These are phyloP conservation scores for Agapornis roseicollis DNA, from an alignment of 2,113 vertebrate species.

Conservation along the genomic window DNA sequence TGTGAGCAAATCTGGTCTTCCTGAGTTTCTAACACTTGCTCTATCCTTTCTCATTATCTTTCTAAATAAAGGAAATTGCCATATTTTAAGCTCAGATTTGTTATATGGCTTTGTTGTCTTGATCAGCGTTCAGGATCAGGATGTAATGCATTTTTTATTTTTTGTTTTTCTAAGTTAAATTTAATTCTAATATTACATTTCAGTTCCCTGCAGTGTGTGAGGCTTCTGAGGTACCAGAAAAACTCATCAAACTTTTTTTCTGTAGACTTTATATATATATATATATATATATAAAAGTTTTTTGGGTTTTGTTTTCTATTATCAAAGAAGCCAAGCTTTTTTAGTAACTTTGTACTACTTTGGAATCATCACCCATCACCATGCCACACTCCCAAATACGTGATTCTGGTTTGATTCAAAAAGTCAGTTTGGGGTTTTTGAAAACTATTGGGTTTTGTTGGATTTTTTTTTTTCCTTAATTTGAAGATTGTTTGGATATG, in stretches of 20 bases:
- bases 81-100: not conserved
- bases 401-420: not conserved
- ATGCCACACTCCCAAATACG: not conserved
- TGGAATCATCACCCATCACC: not conserved
- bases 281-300: not conserved
- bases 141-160: not conserved
- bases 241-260: not conserved
- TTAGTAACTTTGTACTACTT: not conserved
- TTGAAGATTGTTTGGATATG: not conserved
- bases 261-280: accelerated
- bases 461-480: not conserved
- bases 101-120: not conserved
- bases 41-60: not conserved
- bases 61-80: not conserved
- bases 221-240: not conserved
- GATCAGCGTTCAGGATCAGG: not conserved
- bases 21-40: not conserved
- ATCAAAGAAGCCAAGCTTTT: not conserved
- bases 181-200: not conserved
- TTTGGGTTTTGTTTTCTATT: not conserved
- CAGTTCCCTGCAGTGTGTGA: not conserved
- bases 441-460: not conserved
- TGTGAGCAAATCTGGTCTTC: not conserved
- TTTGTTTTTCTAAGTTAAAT: not conserved
- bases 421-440: accelerated